Percentiles rank a stretch among this genome's conserved stretches.
Evolutionary conservation across 2,113 vertebrate species (phyloP).

Genomic region (Chunga burmeisteri): DNA sequence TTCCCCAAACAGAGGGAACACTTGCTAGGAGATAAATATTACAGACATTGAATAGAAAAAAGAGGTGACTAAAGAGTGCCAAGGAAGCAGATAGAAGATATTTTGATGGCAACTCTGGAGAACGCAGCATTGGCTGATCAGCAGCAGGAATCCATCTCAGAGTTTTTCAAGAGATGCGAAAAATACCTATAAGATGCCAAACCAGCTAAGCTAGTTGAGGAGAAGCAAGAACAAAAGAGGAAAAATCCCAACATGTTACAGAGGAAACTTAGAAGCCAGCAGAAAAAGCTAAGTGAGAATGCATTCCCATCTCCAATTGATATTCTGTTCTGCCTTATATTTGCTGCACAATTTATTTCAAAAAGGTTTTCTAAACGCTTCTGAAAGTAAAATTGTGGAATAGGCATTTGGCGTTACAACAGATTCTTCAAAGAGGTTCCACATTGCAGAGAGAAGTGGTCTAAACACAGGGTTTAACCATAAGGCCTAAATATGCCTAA

Average conservation of each 20-base stretch:
- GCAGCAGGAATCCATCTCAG: conserved; percentile 30
- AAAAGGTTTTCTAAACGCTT: background rate
- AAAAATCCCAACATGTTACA: background rate
- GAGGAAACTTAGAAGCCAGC: background rate
- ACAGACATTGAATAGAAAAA: background rate
- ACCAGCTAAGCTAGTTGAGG: background rate
- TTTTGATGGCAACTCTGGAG: background rate
- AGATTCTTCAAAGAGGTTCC: background rate
- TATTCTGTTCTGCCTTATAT: background rate
- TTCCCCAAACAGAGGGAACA: background rate
- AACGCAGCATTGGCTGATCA: background rate
- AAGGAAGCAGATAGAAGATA: background rate
- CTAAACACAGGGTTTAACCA: background rate
- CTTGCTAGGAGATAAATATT: background rate
- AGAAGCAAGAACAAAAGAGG: conserved; percentile 25
- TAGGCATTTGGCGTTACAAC: background rate
- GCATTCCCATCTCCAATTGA: background rate
- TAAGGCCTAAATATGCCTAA: background rate
- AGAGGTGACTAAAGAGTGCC: background rate
- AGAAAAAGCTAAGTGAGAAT: background rate
- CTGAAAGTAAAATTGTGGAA: background rate
- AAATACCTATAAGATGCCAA: conserved; percentile 40
- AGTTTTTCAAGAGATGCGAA: conserved; percentile 39
- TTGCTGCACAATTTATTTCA: background rate
- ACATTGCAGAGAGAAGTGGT: background rate